A percentile compares a stretch with the other conserved stretches of the same genome.
Conservation (phyloP, 2,113 vertebrate species). For the Centropus bengalensis region DNA sequence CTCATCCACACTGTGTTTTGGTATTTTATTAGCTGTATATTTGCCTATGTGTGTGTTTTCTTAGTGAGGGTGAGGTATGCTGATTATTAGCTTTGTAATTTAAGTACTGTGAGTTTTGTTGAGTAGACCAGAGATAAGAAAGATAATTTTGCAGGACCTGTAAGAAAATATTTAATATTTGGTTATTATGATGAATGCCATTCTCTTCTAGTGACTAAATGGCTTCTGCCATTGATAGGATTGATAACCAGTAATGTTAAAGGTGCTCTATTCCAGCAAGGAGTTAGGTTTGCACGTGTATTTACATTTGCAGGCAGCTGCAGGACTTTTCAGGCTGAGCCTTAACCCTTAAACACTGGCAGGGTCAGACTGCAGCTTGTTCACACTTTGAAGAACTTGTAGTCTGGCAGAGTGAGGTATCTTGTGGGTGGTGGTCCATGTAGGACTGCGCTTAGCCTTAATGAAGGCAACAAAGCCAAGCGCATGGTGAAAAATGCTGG, state of each 20-base stretch:
- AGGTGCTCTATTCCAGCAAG: neutral
- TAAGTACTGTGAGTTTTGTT: neutral
- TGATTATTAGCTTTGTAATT: neutral
- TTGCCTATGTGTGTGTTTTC: neutral
- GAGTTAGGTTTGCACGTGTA: rapidly evolving
- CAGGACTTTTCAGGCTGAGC: neutral
- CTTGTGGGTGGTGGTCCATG: neutral
- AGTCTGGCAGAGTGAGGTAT: rapidly evolving
- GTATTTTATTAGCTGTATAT: neutral
- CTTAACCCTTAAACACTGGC: neutral
- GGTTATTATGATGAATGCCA: neutral
- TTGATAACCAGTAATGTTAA: neutral
- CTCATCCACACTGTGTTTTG: neutral
- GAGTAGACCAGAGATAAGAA: neutral
- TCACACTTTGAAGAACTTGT: neutral
- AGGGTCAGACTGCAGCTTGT: neutral
- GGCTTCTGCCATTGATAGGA: neutral
- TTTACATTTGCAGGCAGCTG: neutral
- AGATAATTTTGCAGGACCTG: neutral
- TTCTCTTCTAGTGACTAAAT: neutral
- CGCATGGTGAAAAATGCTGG: neutral
- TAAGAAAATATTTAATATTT: neutral
- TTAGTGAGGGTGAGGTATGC: neutral
- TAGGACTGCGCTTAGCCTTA: neutral
- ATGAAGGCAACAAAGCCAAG: neutral